Conservation (phyloP, 2,888 invertebrate species). For the Chrysolina americana region DNA sequence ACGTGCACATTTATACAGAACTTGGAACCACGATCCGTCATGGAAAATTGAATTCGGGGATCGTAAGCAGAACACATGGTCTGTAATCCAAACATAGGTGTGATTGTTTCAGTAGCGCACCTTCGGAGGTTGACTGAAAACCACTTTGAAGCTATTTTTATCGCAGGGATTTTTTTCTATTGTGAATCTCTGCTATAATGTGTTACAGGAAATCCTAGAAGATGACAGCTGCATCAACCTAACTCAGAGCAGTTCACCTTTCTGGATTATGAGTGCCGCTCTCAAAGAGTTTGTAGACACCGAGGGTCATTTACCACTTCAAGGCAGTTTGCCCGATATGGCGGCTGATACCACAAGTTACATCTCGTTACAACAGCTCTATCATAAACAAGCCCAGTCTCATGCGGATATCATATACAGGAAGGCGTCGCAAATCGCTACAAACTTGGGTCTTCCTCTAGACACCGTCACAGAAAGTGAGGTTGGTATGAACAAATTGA, state of each 20-base stretch:
- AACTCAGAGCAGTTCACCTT: constrained; percentile 83
- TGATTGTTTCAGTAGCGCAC: too few relatives aligned
- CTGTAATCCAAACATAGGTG: too few relatives aligned
- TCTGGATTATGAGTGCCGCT: constrained; percentile 95
- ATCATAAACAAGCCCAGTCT: constrained; percentile 85
- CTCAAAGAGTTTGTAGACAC: constrained; percentile 85
- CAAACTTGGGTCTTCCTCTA: constrained; percentile 82
- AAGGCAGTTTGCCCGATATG: constrained; percentile 96
- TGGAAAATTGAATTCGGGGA: too few relatives aligned
- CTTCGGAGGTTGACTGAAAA: too few relatives aligned
- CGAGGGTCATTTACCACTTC: constrained; percentile 88
- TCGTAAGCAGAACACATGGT: too few relatives aligned
- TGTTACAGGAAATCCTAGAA: constrained; percentile 75
- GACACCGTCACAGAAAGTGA: constrained; percentile 84
- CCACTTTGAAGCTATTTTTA: too few relatives aligned
- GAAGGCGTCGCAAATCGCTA: constrained; percentile 84
- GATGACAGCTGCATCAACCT: constrained; percentile 86
- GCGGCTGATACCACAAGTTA: constrained; percentile 94
- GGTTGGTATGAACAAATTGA: constrained; percentile 50
- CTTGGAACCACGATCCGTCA: too few relatives aligned
- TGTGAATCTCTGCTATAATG: not conserved
- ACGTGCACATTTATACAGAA: too few relatives aligned
- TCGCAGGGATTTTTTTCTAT: too few relatives aligned
- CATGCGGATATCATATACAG: constrained; percentile 88
- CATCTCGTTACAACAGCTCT: constrained; percentile 89